These are phyloP conservation scores for Agrochola lychnidis DNA, from an alignment of 2,888 invertebrate genomes.

Conservation along the genomic window DNA sequence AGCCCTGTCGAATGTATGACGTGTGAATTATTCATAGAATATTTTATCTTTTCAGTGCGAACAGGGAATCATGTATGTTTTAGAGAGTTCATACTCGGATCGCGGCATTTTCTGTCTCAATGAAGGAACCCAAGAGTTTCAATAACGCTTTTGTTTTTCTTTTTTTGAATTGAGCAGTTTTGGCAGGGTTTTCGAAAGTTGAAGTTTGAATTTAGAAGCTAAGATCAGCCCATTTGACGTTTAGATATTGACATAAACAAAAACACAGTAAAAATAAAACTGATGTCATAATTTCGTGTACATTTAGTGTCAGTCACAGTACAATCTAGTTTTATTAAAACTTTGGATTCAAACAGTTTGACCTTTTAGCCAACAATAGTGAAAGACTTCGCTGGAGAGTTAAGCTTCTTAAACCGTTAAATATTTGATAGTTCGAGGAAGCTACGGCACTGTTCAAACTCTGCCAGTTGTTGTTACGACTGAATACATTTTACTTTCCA, in stretches of 20 bases:
- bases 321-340: not conserved
- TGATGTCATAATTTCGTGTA: not conserved
- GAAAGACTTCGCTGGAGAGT: conserved; percentile 12
- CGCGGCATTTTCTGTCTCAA: conserved; percentile 67
- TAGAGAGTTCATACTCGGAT: conserved; percentile 72
- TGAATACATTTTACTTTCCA: conserved; percentile 22
- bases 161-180: conserved; percentile 15
- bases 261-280: not conserved
- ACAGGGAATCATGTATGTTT: conserved; percentile 82
- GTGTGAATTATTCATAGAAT: conserved; percentile 88
- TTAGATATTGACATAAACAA: not conserved
- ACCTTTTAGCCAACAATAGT: not conserved
- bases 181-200: not conserved
- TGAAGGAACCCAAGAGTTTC: conserved; percentile 60
- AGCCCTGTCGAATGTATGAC: conserved; percentile 81
- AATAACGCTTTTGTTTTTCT: conserved; percentile 46
- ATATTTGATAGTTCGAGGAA: conserved; percentile 42
- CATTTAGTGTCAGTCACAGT: not conserved
- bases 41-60: conserved; percentile 81
- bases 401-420: conserved; percentile 35
- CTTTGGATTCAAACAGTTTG: not conserved
- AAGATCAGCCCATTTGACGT: not conserved
- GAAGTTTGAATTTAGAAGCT: not conserved
- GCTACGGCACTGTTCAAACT: conserved; percentile 2
- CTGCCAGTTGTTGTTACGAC: conserved; percentile 6